Conservation (phyloP, 2,888 invertebrate genomes). For the Lepidocyrtinus sp. region DNA sequence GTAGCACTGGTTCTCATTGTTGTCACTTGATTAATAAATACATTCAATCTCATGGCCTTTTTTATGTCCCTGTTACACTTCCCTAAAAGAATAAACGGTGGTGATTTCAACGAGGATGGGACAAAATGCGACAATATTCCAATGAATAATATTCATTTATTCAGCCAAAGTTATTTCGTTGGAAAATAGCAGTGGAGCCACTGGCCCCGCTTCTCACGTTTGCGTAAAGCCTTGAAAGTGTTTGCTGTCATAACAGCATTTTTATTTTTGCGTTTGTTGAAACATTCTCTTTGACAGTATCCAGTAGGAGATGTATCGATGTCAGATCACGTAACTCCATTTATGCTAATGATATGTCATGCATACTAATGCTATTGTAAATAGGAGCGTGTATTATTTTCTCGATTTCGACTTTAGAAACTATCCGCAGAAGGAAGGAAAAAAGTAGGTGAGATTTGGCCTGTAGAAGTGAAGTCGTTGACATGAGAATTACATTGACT, state of each 20-base stretch:
- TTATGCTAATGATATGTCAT: neutral
- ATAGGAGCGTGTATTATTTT: neutral
- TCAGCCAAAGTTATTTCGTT: no score
- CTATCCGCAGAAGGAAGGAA: neutral
- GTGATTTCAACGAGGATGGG: no score
- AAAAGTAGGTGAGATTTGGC: neutral
- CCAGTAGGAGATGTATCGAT: neutral
- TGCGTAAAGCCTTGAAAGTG: neutral
- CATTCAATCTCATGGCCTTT: conserved; percentile 3
- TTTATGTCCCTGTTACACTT: neutral
- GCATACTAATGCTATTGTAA: neutral
- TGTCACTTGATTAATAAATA: neutral
- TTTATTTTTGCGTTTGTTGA: neutral
- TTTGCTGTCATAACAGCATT: neutral
- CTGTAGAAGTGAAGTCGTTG: neutral
- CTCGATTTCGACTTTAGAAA: neutral
- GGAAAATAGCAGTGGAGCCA: no score
- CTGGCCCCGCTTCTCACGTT: neutral
- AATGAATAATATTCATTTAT: no score
- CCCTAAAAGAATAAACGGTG: neutral
- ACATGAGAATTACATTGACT: neutral
- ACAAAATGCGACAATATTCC: no score
- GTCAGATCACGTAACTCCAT: neutral
- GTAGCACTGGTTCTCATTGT: neutral
- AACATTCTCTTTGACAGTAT: neutral